These are phyloP conservation scores for Collichthys lucidus DNA, from an alignment of 2,113 vertebrate species.

Conservation along the genomic window DNA sequence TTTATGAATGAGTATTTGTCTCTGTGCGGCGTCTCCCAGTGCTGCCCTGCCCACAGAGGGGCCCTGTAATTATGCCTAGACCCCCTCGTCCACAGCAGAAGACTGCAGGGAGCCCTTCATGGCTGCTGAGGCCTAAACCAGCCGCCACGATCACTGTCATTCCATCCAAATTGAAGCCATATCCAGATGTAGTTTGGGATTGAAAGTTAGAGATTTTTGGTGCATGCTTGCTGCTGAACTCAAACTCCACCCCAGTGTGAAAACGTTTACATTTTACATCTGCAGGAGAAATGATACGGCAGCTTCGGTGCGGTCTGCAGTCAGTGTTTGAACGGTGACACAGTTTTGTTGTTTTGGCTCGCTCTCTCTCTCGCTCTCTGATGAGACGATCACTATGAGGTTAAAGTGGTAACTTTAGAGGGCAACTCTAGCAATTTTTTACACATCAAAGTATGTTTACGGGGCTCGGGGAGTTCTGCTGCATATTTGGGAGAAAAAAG, in stretches of 20 bases:
- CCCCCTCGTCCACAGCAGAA: constrained; percentile 55
- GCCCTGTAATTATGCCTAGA: constrained; percentile 75
- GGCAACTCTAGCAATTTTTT: constrained; percentile 11
- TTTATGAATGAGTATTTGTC: constrained; percentile 36
- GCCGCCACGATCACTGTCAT: constrained; percentile 22
- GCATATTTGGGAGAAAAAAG: not conserved
- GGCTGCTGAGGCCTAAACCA: constrained; percentile 12
- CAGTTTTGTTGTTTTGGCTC: constrained; percentile 43
- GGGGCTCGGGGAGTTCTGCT: not conserved
- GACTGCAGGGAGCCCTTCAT: constrained; percentile 31
- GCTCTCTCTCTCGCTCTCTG: not conserved
- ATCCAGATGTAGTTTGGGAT: constrained; percentile 45
- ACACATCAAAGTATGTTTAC: constrained; percentile 35
- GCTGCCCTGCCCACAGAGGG: constrained; percentile 55
- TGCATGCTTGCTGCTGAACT: constrained; percentile 7
- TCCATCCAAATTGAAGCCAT: constrained; percentile 16
- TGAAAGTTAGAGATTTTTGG: constrained; percentile 36
- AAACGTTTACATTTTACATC: constrained; percentile 17
- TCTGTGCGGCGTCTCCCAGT: constrained; percentile 49
- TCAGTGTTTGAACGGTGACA: constrained; percentile 40
- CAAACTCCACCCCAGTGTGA: constrained; percentile 44
- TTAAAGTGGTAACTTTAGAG: constrained; percentile 32
- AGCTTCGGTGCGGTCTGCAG: constrained; percentile 34
- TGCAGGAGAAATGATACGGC: constrained; percentile 42
- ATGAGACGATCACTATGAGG: constrained; percentile 18